Base-by-base conservation (phyloP, 2,888 invertebrate genomes). In the Saturnia japonica region DNA sequence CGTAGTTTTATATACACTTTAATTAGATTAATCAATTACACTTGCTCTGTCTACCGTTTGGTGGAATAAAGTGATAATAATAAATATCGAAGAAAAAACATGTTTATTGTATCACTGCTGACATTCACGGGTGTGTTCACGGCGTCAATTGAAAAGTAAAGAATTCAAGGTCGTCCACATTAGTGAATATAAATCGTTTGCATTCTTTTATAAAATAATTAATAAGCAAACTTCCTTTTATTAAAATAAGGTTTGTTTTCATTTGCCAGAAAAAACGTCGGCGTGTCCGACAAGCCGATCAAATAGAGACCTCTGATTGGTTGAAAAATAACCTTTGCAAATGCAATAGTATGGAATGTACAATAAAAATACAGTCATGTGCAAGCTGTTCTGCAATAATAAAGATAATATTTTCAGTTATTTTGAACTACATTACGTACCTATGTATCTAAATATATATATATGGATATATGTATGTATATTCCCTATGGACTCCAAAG, bases 201-300 rank as follows among this genome's bases (percentile, higher is more conserved):
- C 74, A 78, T 78, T 74, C 74, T 72, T 60, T 68, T 14, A 45
- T 47, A 7, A 16, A 25, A 3, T 3, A 42, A 25, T 51, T 43
- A n/a, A 51, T 42, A 66, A 9, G 68, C 64, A 12, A 69, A 69
- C 68, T 42, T 57, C 16, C 9, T 28, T 19, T 6, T 22, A 68
- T 68, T 8, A 0, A 0, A 0, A 60, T 78, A 80, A 69, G 73
- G 80, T 73, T 71, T 43, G 72, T 72, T 74, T 74, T 75, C 67
- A 70, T 43, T 11, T 74, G 70, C 43, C 45, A 64, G 7, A 2
- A 16, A 43, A 72, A 75, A 74, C 73, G 80, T 73, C 74, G 83
- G 82, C 80, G 84, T 84, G 83, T 82, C 80, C 70, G 84, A 77
- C 84, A 77, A 79, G 84, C 84, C 84, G 81, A 78, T 82, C 73